phyloP scores from a whole-genome alignment of 2,888 invertebrate genomes.

The Osedax fenrisi region DNA sequence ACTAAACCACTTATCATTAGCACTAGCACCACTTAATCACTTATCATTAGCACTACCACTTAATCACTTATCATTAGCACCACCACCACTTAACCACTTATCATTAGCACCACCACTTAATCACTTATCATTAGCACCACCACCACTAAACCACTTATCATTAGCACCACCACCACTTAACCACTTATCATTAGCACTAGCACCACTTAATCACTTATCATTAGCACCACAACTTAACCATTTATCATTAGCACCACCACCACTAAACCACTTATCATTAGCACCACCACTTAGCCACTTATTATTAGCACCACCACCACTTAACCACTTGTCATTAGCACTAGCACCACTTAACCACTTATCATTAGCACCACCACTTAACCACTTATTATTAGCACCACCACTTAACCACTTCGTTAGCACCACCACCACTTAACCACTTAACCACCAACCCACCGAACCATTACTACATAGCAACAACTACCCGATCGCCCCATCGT shows the following conservation, averaged over 20 bases:
- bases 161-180: neutral
- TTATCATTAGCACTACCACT: too few species aligned
- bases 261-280: neutral
- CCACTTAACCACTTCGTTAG: neutral
- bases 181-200: conserved; percentile 40
- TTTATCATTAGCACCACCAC: neutral
- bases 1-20: neutral
- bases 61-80: conserved; percentile 40
- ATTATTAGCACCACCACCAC: conserved; percentile 28
- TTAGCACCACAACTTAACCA: neutral
- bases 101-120: neutral
- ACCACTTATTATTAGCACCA: neutral
- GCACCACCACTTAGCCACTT: neutral
- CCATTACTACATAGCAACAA: too few species aligned
- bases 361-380: neutral
- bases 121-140: neutral
- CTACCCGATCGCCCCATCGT: conserved; percentile 64
- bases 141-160: neutral
- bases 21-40: neutral
- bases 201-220: conserved; percentile 35
- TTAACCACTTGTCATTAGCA: neutral
- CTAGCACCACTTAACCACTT: neutral
- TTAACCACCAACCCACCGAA: neutral
- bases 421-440: neutral
- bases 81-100: conserved; percentile 35